These are phyloP conservation scores for Nibea albiflora DNA, from an alignment of 2,113 vertebrate species.

Conservation along the genomic window DNA sequence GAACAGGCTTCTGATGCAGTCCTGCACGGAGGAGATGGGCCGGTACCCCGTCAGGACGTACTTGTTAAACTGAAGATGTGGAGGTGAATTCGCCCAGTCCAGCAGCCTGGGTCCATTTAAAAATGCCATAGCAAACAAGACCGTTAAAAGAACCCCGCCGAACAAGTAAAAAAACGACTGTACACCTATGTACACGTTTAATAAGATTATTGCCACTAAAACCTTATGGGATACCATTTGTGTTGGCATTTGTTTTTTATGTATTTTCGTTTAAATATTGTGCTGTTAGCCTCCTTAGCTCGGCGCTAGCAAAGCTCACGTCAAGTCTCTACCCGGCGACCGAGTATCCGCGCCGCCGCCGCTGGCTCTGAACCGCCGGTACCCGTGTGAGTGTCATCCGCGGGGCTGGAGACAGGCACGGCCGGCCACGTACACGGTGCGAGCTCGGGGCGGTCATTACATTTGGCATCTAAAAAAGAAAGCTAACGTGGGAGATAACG, in stretches of 20 bases:
- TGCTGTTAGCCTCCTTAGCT: conserved; percentile 69
- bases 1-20: conserved; percentile 92
- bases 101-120: conserved; percentile 90
- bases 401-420: conserved; percentile 74
- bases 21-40: conserved; percentile 89
- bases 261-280: neutral
- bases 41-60: conserved; percentile 93
- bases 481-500: no score
- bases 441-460: conserved; percentile 59
- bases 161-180: conserved; percentile 78
- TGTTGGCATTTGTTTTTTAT: conserved; percentile 36
- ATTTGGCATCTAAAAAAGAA: conserved; percentile 53
- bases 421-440: conserved; percentile 73
- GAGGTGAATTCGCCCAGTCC: conserved; percentile 93
- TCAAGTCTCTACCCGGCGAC: conserved; percentile 53
- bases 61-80: conserved; percentile 94
- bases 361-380: conserved; percentile 56
- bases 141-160: conserved; percentile 75
- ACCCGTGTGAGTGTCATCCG: conserved; percentile 76
- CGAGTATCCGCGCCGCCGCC: conserved; percentile 55
- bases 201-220: conserved; percentile 74
- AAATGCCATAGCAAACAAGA: conserved; percentile 86
- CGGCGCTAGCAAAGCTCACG: conserved; percentile 31
- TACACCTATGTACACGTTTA: conserved; percentile 78
- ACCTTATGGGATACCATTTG: conserved; percentile 79